These are phyloP conservation scores for Achroia grisella DNA, from an alignment of 1,140 invertebrate genomes.

Conservation along the genomic window DNA sequence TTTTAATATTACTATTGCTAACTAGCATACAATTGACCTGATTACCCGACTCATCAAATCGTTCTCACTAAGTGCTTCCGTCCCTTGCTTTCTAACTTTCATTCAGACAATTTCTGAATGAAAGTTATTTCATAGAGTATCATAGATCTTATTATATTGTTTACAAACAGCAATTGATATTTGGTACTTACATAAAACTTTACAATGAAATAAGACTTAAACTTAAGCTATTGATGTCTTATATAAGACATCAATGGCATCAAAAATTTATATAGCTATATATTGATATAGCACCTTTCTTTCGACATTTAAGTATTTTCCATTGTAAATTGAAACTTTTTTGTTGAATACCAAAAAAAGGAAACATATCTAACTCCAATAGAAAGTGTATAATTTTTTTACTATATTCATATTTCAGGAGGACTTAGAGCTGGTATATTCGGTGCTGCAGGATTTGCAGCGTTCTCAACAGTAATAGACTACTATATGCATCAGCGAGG, in stretches of 20 bases:
- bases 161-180: too few relatives aligned
- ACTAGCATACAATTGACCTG: too few relatives aligned
- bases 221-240: not conserved
- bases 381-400: not conserved
- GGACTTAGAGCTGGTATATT: slow-evolving; percentile 93
- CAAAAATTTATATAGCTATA: not conserved
- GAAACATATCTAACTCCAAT: not conserved
- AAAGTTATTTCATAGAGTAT: too few relatives aligned
- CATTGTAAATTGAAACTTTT: not conserved
- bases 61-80: too few relatives aligned
- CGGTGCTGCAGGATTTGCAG: slow-evolving; percentile 95
- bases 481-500: slow-evolving; percentile 87
- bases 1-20: not conserved
- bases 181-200: too few relatives aligned
- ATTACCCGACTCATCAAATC: too few relatives aligned
- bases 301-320: not conserved
- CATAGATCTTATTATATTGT: too few relatives aligned
- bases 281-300: not conserved
- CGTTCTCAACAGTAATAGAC: slow-evolving; percentile 95
- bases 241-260: not conserved
- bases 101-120: too few relatives aligned
- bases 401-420: slow-evolving; percentile 78
- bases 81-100: too few relatives aligned
- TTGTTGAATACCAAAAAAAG: not conserved
- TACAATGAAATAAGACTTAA: too few relatives aligned